Conservation (phyloP, 1,140 invertebrate species). For the Aphelenchoides besseyi region DNA sequence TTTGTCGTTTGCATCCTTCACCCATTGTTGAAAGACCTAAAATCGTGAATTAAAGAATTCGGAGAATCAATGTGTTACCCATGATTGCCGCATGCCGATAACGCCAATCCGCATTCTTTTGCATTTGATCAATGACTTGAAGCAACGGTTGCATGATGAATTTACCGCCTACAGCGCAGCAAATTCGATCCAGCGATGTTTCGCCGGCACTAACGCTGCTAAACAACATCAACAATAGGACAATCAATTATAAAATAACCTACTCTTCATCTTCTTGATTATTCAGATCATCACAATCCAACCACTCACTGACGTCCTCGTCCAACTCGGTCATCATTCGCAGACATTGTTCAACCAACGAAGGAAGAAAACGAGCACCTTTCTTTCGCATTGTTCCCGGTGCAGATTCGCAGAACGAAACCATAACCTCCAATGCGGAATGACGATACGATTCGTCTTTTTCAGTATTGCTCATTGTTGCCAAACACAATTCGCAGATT, state of each 20-base stretch:
- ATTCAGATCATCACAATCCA: slow-evolving; percentile 71
- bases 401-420: slow-evolving; percentile 87
- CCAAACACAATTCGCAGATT: slow-evolving; percentile 79
- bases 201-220: slow-evolving; percentile 91
- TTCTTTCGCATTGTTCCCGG: slow-evolving; percentile 90
- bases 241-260: slow-evolving; percentile 15
- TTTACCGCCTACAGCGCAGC: slow-evolving; percentile 91
- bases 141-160: slow-evolving; percentile 74
- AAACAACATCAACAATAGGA: slow-evolving; percentile 51
- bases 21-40: slow-evolving; percentile 86
- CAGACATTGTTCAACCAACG: slow-evolving; percentile 75
- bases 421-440: slow-evolving; percentile 84
- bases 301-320: slow-evolving; percentile 81
- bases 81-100: neutral
- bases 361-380: slow-evolving; percentile 73
- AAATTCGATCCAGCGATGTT: slow-evolving; percentile 88
- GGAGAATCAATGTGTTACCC: too few relatives aligned
- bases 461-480: slow-evolving; percentile 72
- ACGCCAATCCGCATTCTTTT: slow-evolving; percentile 11
- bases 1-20: slow-evolving; percentile 67
- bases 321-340: slow-evolving; percentile 96
- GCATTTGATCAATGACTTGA: slow-evolving; percentile 18
- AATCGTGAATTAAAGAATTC: slow-evolving; percentile 14
- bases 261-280: slow-evolving; percentile 79
- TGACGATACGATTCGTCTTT: slow-evolving; percentile 82